These are phyloP conservation scores for Acrobeloides nanus DNA, from an alignment of 2,888 invertebrate genomes.

Conservation along the genomic window DNA sequence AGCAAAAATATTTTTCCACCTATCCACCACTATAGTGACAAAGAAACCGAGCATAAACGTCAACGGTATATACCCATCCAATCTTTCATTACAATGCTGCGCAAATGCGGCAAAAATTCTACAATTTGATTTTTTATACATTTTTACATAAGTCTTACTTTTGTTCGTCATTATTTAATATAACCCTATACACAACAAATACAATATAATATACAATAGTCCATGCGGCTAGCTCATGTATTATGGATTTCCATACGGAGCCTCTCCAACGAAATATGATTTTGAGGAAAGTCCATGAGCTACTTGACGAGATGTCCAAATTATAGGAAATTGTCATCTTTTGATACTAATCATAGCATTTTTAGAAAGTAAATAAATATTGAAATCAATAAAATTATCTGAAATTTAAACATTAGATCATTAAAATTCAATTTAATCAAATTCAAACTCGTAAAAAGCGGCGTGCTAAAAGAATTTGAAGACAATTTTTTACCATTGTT, in stretches of 20 bases:
- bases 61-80: constrained; percentile 8
- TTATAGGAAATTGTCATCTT: constrained; percentile 7
- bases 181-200: constrained; percentile 35
- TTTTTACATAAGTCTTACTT: constrained; percentile 17
- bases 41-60: constrained; percentile 41
- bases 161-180: constrained; percentile 27
- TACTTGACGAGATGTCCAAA: constrained; percentile 6
- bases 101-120: constrained; percentile 8
- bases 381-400: too few relatives aligned
- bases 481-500: too few relatives aligned
- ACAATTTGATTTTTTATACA: not conserved
- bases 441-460: too few relatives aligned
- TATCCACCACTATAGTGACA: constrained; percentile 29
- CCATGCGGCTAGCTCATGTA: constrained; percentile 38
- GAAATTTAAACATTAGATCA: too few relatives aligned
- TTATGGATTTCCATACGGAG: constrained; percentile 38
- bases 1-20: constrained; percentile 29
- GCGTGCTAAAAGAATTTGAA: too few relatives aligned
- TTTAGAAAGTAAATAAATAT: too few relatives aligned
- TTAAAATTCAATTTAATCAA: too few relatives aligned
- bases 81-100: constrained; percentile 1
- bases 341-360: too few relatives aligned
- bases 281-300: constrained; percentile 8
- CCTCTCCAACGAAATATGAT: constrained; percentile 24
- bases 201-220: constrained; percentile 35